Evolutionary conservation across 2,888 invertebrate genomes (phyloP).

Genomic region (Mesoligia furuncula): DNA sequence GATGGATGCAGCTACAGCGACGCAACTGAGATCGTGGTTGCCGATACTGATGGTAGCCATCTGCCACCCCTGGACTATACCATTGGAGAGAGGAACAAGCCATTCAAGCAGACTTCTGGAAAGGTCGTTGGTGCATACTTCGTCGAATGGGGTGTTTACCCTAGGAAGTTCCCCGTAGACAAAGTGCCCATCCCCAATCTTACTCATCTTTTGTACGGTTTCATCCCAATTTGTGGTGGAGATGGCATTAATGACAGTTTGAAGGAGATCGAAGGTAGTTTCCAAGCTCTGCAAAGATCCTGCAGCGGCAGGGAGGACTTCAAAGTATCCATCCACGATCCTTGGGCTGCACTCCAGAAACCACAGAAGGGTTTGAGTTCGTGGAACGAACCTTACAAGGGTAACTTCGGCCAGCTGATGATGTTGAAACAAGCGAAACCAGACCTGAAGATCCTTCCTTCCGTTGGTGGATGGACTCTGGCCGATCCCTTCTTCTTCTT

Average conservation of each 20-base stretch:
- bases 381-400: constrained; percentile 89
- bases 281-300: constrained; percentile 87
- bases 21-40: constrained; percentile 84
- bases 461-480: constrained; percentile 87
- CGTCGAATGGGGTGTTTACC: constrained; percentile 89
- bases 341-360: constrained; percentile 88
- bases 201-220: constrained; percentile 87
- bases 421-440: constrained; percentile 86
- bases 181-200: constrained; percentile 85
- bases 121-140: constrained; percentile 88
- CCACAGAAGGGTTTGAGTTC: constrained; percentile 86
- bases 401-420: constrained; percentile 88
- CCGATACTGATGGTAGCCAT: constrained; percentile 88
- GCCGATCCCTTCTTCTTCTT: constrained; percentile 89
- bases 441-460: constrained; percentile 86
- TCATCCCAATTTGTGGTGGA: constrained; percentile 88
- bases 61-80: constrained; percentile 83
- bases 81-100: constrained; percentile 85
- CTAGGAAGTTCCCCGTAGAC: constrained; percentile 87
- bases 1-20: constrained; percentile 86
- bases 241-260: constrained; percentile 89
- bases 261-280: constrained; percentile 88
- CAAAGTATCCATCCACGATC: constrained; percentile 87
- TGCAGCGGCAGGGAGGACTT: constrained; percentile 88
- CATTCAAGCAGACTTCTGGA: constrained; percentile 87